Percentiles rank a stretch among this genome's conserved stretches.
These are phyloP conservation scores for Zaprionus camerounensis DNA, from an alignment of 1,140 invertebrate species.

Conservation along the genomic window DNA sequence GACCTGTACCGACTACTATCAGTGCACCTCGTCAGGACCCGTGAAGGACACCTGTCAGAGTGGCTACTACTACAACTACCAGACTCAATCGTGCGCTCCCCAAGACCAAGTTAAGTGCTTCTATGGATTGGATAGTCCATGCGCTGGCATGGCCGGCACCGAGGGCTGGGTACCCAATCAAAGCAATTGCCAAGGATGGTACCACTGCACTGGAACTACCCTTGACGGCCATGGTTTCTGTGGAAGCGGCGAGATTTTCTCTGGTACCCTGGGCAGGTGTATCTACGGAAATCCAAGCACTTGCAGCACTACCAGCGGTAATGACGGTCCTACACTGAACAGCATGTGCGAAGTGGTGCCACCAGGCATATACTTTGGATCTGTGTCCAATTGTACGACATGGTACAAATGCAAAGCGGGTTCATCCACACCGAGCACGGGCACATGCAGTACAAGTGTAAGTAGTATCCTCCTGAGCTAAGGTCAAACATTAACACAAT, in stretches of 20 bases:
- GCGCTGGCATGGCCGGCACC: conserved; percentile 2
- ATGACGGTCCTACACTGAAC: background rate
- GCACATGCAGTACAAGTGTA: background rate
- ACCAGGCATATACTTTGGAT: conserved; percentile 43
- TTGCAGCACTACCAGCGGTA: background rate
- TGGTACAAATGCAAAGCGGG: conserved; percentile 40
- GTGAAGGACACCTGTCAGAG: conserved; percentile 12
- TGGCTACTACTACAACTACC: conserved; percentile 51
- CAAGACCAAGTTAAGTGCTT: conserved; percentile 40
- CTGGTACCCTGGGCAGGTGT: background rate
- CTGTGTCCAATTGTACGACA: background rate
- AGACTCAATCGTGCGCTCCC: conserved; percentile 29
- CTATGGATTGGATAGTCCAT: conserved; percentile 45
- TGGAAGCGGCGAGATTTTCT: background rate
- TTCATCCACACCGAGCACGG: background rate
- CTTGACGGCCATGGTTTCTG: conserved; percentile 12
- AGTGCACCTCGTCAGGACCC: conserved; percentile 43
- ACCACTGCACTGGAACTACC: conserved; percentile 19
- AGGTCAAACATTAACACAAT: background rate
- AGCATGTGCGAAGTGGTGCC: conserved; percentile 47
- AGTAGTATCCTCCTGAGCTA: conserved; percentile 10
- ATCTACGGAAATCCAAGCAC: conserved; percentile 1
- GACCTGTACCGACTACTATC: conserved; percentile 58
- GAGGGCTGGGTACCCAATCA: conserved; percentile 40
- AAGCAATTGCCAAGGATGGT: conserved; percentile 36